phyloP scores from a whole-genome alignment of 2,888 invertebrate species.

The Hypselothyrea guttata region DNA sequence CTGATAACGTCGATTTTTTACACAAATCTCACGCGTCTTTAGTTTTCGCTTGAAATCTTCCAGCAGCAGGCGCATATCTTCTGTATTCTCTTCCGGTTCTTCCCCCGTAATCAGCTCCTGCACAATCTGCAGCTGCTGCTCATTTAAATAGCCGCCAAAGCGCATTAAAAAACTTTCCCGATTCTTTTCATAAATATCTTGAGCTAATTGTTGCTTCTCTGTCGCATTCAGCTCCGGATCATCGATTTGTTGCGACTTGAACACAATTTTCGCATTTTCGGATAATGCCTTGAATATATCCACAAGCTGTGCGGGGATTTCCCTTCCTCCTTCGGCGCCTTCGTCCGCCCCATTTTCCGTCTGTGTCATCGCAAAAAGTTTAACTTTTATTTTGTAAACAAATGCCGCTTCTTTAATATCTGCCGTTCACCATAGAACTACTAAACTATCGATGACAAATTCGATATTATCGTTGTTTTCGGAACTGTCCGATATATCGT shows the following conservation, averaged over 20 bases:
- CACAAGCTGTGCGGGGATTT: slow-evolving; percentile 54
- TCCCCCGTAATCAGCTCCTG: slow-evolving; percentile 40
- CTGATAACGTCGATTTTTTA: slow-evolving; percentile 91
- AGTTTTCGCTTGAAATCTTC: slow-evolving; percentile 85
- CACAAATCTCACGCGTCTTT: slow-evolving; percentile 83
- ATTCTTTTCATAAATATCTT: slow-evolving; percentile 85
- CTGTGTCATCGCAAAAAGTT: no score
- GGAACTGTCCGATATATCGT: no score
- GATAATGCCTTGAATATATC: slow-evolving; percentile 76
- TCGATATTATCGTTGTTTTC: no score
- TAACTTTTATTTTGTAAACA: slow-evolving; percentile 47
- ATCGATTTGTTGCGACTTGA: slow-evolving; percentile 91
- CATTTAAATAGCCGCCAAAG: slow-evolving; percentile 88
- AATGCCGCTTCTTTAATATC: slow-evolving; percentile 46
- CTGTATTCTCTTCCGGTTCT: slow-evolving; percentile 80
- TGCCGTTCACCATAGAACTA: not conserved
- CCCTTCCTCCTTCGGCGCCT: slow-evolving; percentile 6
- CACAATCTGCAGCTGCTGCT: slow-evolving; percentile 88
- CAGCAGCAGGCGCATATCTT: slow-evolving; percentile 86
- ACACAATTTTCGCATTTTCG: slow-evolving; percentile 82
- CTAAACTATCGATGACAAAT: no score
- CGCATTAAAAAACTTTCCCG: slow-evolving; percentile 88
- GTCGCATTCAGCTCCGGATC: slow-evolving; percentile 88
- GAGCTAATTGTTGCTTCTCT: slow-evolving; percentile 88
- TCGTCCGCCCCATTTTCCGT: slow-evolving; percentile 19